Base-by-base conservation (phyloP, 2,888 invertebrate genomes). In the Euplagia quadripunctaria region DNA sequence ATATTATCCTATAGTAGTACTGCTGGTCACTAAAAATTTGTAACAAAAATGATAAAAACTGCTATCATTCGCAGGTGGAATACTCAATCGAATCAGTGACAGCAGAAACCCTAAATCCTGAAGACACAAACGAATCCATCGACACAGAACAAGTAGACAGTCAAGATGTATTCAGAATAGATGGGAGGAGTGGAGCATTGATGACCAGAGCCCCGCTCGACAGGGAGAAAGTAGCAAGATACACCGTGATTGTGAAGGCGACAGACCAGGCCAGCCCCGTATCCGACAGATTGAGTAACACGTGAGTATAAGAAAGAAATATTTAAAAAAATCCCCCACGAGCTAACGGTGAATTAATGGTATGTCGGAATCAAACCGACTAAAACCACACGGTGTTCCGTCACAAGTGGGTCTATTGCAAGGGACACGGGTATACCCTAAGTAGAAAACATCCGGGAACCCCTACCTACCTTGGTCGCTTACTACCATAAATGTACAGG, bases 171-270 rank as follows among this genome's bases (percentile, higher is more conserved):
- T 99, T 99, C 92, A 96, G 98, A 76, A 98, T 99, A 77, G 99
- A 99, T 88, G 96, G 98, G 0, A 97, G 97, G 76, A 98, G 98
- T 14, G 99, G 99, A 0, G 98, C 99, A 0, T 97, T 99, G 58
- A 97, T 98, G 0, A 99, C 99, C 0, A 96, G 98, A 77, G 96
- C 97, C 14, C 94, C 97, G 0, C 91, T 99, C 42, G 99, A 99
- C 90, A 96, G 99, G n/a, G 99, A 99, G 94, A 97, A 97, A 8
- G 97, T 98, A 1, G 97, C 98, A 71, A 97, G 97, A 70, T 99
- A 99, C 89, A 98, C 98, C 0, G 96, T 99, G 14, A 96, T 98
- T 42, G 97, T 99, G 0, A 97, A 97, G 83, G 99, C 99, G 0
- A 97, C 97, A 0, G 99, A 99, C 89, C 97, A 98, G 89, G 98